Evolutionary conservation across 2,888 invertebrate genomes (phyloP).

Genomic region (Epirrhoe tristata): DNA sequence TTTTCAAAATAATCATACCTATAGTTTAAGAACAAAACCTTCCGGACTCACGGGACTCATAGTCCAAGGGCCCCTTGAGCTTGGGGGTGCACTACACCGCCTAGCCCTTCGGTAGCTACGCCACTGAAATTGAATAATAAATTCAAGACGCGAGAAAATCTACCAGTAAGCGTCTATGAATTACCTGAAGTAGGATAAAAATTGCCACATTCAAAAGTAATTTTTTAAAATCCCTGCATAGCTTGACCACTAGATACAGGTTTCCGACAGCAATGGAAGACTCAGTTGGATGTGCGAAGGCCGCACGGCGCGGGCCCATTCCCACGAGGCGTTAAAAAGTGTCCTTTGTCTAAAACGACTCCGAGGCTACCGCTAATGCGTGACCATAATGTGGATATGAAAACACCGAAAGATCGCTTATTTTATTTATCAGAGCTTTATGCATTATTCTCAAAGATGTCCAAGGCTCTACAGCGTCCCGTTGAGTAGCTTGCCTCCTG

Average conservation of each 20-base stretch:
- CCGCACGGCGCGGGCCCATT: not conserved
- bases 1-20: too few relatives aligned
- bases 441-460: too few relatives aligned
- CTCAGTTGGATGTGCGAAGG: constrained; percentile 2
- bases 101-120: too few relatives aligned
- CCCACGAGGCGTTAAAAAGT: constrained; percentile 7
- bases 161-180: not conserved
- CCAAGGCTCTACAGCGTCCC: too few relatives aligned
- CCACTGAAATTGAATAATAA: too few relatives aligned
- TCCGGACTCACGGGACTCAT: too few relatives aligned
- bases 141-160: too few relatives aligned
- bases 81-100: too few relatives aligned
- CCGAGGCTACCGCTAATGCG: constrained; percentile 1
- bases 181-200: not conserved
- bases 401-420: not conserved
- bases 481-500: too few relatives aligned
- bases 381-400: not conserved
- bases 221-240: not conserved
- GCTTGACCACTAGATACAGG: not conserved
- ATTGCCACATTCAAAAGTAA: too few relatives aligned
- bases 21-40: too few relatives aligned
- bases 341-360: constrained; percentile 5
- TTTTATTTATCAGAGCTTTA: not conserved
- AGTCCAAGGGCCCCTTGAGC: too few relatives aligned
- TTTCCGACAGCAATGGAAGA: not conserved